Base-by-base conservation (phyloP, 2,888 invertebrate genomes). In the Zaprionus bogoriensis region DNA sequence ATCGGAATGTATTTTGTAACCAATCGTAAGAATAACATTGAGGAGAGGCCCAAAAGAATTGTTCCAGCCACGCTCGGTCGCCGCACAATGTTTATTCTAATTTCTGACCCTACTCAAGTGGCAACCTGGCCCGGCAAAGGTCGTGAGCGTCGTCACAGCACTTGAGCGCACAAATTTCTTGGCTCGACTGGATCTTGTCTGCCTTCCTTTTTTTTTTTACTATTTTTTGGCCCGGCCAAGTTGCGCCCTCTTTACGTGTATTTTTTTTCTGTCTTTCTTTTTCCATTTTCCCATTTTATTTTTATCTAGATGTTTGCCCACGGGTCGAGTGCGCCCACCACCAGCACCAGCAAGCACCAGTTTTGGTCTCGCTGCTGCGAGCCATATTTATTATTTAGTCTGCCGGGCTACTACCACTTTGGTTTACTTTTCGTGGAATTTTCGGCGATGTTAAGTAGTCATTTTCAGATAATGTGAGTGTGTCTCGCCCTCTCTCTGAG, bases 51-150 rank as follows among this genome's bases (percentile, higher is more conserved):
- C 54, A 23, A 68, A 20, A 61, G 44, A 77, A 77, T 72, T 68
- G 71, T 77, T 66, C 62, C 69, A 77, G 57, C 66, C 52, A 42
- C 30, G 39, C 32, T 36, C 30, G 17, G 55, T 2, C 19, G 19
- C 10, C 41, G 20, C 22, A n/a, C 44, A 48, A 58, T 87, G 81
- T 88, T 88, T 87, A 88, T 88, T 88, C 84, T 84, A 87, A 86
- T 88, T 88, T 81, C 84, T 76, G 80, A 87, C 80, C 87, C 88
- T 69, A 60, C 80, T 87, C 83, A 87, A 88, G 88, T 77, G 76
- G 57, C 63, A 32, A 7, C 4, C 17, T 17, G 42, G n/a, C 41
- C n/a, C 41, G 41, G 52, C 65, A 85, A 83, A 82, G 82, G 82
- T 82, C 81, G 78, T 60, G 61, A 72, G 72, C 66, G 74, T 86